phyloP scores from a whole-genome alignment of 2,888 invertebrate species.

The Cenopis cana region DNA sequence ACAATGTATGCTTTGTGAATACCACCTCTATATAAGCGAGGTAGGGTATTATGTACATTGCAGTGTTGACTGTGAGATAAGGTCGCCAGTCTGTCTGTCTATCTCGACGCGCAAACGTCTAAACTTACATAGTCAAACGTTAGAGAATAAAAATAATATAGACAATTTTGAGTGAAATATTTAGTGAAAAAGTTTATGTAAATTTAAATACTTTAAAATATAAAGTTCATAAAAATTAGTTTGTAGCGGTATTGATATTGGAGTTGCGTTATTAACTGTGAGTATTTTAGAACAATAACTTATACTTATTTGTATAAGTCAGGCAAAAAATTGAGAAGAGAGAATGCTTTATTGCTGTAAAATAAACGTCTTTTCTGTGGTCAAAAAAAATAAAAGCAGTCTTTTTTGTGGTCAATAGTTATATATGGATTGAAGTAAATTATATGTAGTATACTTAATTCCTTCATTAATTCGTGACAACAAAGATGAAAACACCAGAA shows the following conservation, averaged over 20 bases:
- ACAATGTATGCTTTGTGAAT: not conserved
- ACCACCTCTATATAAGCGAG: not conserved
- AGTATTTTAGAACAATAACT: not conserved
- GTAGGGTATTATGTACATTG: not conserved
- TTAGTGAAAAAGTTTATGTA: not conserved
- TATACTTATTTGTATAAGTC: not conserved
- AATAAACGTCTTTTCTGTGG: no score
- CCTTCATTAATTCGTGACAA: no score
- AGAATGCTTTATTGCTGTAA: no score
- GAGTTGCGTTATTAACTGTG: not conserved
- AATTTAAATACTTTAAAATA: not conserved
- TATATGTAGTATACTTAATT: no score
- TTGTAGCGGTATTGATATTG: not conserved
- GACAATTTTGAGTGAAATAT: not conserved
- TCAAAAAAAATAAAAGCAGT: no score
- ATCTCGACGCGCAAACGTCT: not conserved
- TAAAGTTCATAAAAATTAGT: not conserved
- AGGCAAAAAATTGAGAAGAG: no score
- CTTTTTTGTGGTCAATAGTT: no score
- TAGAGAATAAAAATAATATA: not conserved
- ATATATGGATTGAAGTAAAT: no score
- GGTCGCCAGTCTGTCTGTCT: slow-evolving; percentile 1
- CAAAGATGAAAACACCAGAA: no score
- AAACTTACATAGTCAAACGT: not conserved
- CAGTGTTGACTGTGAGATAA: slow-evolving; percentile 15